Evolutionary conservation across 2,113 vertebrate species (phyloP).

Genomic region (Chunga burmeisteri): DNA sequence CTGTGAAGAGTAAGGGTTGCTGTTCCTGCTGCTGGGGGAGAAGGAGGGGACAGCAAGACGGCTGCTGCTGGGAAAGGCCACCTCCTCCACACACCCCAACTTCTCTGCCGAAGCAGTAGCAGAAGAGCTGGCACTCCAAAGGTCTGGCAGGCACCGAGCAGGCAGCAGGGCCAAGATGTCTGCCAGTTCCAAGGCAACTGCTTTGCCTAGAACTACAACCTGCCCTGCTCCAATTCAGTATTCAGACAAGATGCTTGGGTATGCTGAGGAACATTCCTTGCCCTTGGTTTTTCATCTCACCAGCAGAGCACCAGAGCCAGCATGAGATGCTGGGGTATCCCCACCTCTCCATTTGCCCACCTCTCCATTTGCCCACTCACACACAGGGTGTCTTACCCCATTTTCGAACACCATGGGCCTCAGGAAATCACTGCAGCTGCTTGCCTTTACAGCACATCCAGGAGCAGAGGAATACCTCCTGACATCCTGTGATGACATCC

Average conservation of each 20-base stretch:
- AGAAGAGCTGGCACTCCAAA: neutral
- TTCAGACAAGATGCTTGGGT: neutral
- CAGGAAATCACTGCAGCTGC: neutral
- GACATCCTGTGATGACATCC: neutral
- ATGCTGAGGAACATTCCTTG: neutral
- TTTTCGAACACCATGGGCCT: neutral
- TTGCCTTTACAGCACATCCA: neutral
- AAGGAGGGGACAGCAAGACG: neutral
- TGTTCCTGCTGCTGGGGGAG: neutral
- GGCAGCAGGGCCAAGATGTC: neutral
- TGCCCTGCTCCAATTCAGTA: neutral
- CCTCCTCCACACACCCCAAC: neutral
- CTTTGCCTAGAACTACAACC: neutral
- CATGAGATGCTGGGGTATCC: neutral
- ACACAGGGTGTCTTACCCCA: neutral
- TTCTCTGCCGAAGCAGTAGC: neutral
- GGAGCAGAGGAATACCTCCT: neutral
- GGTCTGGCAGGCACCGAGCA: fast-evolving
- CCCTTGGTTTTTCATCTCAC: neutral
- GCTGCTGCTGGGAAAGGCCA: neutral
- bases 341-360: neutral
- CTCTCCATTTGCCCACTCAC: neutral
- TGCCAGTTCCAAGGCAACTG: neutral
- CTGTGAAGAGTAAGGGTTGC: neutral
- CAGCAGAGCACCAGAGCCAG: neutral